Conservation (phyloP, 2,888 invertebrate species). For the Julus scanicus region DNA sequence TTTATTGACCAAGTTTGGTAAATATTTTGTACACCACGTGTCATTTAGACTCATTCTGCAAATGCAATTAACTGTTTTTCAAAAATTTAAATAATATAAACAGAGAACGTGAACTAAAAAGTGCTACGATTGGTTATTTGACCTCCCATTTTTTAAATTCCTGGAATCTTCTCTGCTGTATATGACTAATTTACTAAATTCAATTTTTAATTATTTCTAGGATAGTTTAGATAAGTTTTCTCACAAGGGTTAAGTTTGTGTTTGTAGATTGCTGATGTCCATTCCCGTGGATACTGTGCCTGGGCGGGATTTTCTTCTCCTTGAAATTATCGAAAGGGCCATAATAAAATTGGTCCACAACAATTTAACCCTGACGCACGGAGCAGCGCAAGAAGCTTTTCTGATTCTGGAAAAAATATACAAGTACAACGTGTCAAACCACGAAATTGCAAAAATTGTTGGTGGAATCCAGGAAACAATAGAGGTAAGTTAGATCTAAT, state of each 20-base stretch:
- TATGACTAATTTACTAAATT: too few species aligned
- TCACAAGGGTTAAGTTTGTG: neutral
- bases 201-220: too few species aligned
- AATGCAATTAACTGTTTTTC: too few species aligned
- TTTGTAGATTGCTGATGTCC: slow-evolving; percentile 16
- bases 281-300: slow-evolving; percentile 17
- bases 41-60: too few species aligned
- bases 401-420: slow-evolving; percentile 53
- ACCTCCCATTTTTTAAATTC: too few species aligned
- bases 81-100: too few species aligned
- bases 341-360: neutral
- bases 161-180: too few species aligned
- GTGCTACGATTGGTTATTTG: too few species aligned
- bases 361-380: slow-evolving; percentile 6
- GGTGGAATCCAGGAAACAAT: neutral
- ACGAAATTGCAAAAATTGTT: neutral
- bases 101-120: too few species aligned
- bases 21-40: too few species aligned
- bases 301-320: slow-evolving; percentile 51
- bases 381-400: slow-evolving; percentile 34
- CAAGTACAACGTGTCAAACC: slow-evolving; percentile 44
- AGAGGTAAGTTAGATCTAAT: neutral
- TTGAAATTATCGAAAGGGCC: slow-evolving; percentile 50
- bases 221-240: too few species aligned
- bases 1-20: too few species aligned